Conservation (phyloP, 2,888 invertebrate species). For the Halictus quadricinctus region DNA sequence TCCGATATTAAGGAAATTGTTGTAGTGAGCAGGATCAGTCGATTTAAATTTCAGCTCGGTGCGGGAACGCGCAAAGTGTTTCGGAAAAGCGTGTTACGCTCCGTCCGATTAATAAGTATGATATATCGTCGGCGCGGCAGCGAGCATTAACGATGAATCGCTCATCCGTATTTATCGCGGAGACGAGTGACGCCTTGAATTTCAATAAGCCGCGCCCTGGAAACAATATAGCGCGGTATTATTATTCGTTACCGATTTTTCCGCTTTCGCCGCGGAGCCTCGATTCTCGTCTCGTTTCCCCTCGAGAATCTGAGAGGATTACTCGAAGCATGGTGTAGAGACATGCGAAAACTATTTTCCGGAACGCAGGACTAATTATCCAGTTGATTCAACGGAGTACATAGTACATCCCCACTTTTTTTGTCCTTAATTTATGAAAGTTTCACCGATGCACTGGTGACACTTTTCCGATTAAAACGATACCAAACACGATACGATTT, state of each 20-base stretch:
- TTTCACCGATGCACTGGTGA: too few species aligned
- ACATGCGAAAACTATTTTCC: neutral
- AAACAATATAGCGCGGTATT: slow-evolving; percentile 46
- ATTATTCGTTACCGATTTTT: slow-evolving; percentile 44
- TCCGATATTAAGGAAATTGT: too few species aligned
- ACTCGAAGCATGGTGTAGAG: neutral
- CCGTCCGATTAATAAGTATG: slow-evolving; percentile 57
- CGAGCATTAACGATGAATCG: slow-evolving; percentile 53
- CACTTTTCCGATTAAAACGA: too few species aligned
- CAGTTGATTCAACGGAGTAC: neutral
- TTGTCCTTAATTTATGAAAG: too few species aligned
- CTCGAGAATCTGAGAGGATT: neutral
- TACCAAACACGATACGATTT: too few species aligned
- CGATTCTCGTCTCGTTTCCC: neutral
- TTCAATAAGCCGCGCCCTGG: slow-evolving; percentile 45
- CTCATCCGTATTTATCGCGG: slow-evolving; percentile 55
- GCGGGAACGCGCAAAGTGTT: slow-evolving; percentile 41
- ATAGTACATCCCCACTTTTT: too few species aligned
- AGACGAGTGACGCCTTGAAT: slow-evolving; percentile 51
- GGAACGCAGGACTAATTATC: neutral
- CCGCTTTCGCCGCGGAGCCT: neutral
- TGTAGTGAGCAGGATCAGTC: neutral
- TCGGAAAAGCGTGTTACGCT: slow-evolving; percentile 46
- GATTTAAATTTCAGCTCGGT: slow-evolving; percentile 33
- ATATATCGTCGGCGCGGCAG: slow-evolving; percentile 50